A percentile compares a stretch with the other conserved stretches of the same genome.
Conservation (phyloP, 2,888 invertebrate species). For the Hydrotaea diabolus region DNA sequence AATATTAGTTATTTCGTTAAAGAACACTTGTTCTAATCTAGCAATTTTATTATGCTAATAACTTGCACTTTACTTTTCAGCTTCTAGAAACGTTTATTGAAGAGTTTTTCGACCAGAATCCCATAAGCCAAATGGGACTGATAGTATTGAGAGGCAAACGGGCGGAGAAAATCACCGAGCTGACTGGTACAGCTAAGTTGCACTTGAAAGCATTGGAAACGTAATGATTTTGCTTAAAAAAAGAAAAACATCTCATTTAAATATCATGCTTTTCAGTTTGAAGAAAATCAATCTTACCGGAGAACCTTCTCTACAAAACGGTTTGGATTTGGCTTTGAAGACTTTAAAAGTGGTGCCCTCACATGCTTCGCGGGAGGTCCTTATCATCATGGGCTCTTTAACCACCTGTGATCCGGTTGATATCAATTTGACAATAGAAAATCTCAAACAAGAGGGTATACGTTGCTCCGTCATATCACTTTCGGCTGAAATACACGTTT, state of each 20-base stretch:
- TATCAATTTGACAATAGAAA: constrained; percentile 90
- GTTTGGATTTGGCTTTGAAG: constrained; percentile 92
- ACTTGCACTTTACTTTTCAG: constrained; percentile 80
- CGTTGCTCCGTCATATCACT: constrained; percentile 97
- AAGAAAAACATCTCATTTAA: not conserved
- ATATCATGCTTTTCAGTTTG: constrained; percentile 79
- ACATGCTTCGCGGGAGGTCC: constrained; percentile 96
- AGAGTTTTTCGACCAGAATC: constrained; percentile 99
- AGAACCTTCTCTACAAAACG: constrained; percentile 98
- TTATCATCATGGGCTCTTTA: constrained; percentile 94
- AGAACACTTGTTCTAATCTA: not conserved
- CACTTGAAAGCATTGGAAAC: constrained; percentile 87
- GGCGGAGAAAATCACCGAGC: constrained; percentile 94
- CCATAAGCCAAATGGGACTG: constrained; percentile 97
- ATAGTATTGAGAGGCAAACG: constrained; percentile 95
- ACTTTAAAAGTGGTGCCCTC: constrained; percentile 93
- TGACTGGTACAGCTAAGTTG: constrained; percentile 92
- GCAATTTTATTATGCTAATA: not conserved
- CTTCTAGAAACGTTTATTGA: constrained; percentile 95
- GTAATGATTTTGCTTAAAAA: constrained; percentile 73
- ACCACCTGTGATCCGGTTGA: constrained; percentile 99
- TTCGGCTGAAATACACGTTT: constrained; percentile 96
- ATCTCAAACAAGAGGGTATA: constrained; percentile 89
- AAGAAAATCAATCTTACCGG: constrained; percentile 88
- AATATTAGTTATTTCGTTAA: too few relatives aligned